phyloP scores from a whole-genome alignment of 1,140 invertebrate genomes.

The Drosophila nigrodunni region DNA sequence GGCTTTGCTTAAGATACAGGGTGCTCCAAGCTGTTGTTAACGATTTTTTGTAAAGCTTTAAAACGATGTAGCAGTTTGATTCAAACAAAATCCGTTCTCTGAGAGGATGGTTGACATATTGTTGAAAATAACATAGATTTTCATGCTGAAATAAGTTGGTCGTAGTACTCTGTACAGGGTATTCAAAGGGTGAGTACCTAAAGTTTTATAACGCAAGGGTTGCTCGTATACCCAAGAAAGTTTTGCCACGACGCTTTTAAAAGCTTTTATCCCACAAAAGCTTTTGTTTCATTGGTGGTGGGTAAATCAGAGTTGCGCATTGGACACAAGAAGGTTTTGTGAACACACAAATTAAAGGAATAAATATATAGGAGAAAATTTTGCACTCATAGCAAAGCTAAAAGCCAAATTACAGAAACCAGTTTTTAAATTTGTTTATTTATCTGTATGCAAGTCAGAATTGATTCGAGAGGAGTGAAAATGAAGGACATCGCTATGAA shows the following conservation, averaged over 20 bases:
- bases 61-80: too few relatives aligned
- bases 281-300: constrained; percentile 23
- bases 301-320: constrained; percentile 39
- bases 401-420: background rate
- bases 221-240: background rate
- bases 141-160: too few relatives aligned
- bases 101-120: too few relatives aligned
- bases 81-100: too few relatives aligned
- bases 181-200: too few relatives aligned
- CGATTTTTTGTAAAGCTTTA: too few relatives aligned
- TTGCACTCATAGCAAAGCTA: background rate
- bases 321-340: constrained; percentile 23
- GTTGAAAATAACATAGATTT: too few relatives aligned
- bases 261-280: constrained; percentile 25
- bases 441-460: background rate
- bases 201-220: too few relatives aligned
- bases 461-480: background rate
- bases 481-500: background rate
- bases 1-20: too few relatives aligned
- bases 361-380: constrained; percentile 34
- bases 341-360: constrained; percentile 33
- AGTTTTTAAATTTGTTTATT: background rate
- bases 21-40: too few relatives aligned
- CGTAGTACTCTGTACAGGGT: too few relatives aligned
- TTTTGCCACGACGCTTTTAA: background rate